Base-by-base conservation (phyloP, 2,888 invertebrate genomes). In the Phorcus lineatus region DNA sequence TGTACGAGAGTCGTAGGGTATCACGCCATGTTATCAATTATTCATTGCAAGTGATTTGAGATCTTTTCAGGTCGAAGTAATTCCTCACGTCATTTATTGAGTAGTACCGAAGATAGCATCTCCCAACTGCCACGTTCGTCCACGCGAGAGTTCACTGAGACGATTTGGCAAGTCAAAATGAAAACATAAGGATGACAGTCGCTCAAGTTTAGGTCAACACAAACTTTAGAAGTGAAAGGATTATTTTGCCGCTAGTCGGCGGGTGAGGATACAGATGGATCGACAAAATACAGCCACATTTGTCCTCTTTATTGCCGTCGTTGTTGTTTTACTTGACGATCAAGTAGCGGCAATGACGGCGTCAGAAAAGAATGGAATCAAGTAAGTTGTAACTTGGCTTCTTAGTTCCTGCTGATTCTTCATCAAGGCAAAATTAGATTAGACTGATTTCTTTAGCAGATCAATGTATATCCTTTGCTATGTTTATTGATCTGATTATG, bases 311-410 rank as follows among this genome's bases (percentile, higher is more conserved):
- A 57, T 87, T 16, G 77, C 85, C n/a, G 74, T 87, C 66, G 79
- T 87, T 24, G 74, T 88, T 4, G 57, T 86, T 31, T 62, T 86
- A 75, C 75, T 88, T 53, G 74, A 84, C 52, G 84, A 84, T 67
- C 83, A 82, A 7, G 78, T 84, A 17, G 47, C 57, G 1, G 85
- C 83, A n/a, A 88, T 90, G 86, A 82, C 86, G 62, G 53, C 80
- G 19, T 82, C 85, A n/a, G 88, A 89, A 70, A 88, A 88, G 84
- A 81, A 80, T 75, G 85, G 84, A 67, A 80, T 88, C 24, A 89
- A 87, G 90, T 90, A 79, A 83, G 87, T 82, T 40, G n/a, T 13
- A 31, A 31, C 47, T 47, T 47, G 11, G 47, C 7, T 47, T 47
- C 47, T 11, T 11, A 47, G 6, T 47, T 47, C 36, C 7, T 36